Evolutionary conservation across 2,113 vertebrate species (phyloP).

Genomic region (Amphiprion percula): DNA sequence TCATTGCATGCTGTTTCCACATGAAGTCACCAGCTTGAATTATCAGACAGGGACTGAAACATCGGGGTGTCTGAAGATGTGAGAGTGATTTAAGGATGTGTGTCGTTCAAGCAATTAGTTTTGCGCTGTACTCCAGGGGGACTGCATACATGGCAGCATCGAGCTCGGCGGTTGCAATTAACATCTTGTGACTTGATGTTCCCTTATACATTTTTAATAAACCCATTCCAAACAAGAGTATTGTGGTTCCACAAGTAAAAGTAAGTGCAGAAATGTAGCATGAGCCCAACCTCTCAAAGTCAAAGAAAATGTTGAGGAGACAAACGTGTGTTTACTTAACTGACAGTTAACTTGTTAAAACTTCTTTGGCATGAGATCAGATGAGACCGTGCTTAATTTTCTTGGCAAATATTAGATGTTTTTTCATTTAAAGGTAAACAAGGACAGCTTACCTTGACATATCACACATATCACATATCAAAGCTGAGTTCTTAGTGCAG

Average conservation of each 20-base stretch:
- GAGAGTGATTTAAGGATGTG: slow-evolving; percentile 55
- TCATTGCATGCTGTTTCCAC: neutral
- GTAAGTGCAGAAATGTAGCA: neutral
- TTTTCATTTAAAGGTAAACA: too few species aligned
- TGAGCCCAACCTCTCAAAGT: too few species aligned
- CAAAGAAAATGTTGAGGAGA: too few species aligned
- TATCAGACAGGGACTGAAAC: slow-evolving; percentile 24
- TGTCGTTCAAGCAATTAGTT: slow-evolving; percentile 62
- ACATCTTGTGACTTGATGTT: slow-evolving; percentile 50
- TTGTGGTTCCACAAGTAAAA: slow-evolving; percentile 36
- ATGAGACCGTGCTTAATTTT: too few species aligned
- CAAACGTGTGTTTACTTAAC: too few species aligned
- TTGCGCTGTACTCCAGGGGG: slow-evolving; percentile 54
- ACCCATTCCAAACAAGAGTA: slow-evolving; percentile 47
- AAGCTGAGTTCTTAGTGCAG: too few species aligned
- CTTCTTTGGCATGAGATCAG: too few species aligned
- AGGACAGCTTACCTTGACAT: too few species aligned
- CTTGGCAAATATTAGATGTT: neutral
- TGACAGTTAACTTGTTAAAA: too few species aligned
- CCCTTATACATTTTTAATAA: slow-evolving; percentile 74
- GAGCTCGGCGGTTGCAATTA: slow-evolving; percentile 60
- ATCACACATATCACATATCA: too few species aligned
- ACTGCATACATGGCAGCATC: slow-evolving; percentile 42
- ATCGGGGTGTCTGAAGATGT: slow-evolving; percentile 23
- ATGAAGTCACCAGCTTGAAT: slow-evolving; percentile 18